phyloP scores from a whole-genome alignment of 2,888 invertebrate genomes.

The Odontothrips loti region DNA sequence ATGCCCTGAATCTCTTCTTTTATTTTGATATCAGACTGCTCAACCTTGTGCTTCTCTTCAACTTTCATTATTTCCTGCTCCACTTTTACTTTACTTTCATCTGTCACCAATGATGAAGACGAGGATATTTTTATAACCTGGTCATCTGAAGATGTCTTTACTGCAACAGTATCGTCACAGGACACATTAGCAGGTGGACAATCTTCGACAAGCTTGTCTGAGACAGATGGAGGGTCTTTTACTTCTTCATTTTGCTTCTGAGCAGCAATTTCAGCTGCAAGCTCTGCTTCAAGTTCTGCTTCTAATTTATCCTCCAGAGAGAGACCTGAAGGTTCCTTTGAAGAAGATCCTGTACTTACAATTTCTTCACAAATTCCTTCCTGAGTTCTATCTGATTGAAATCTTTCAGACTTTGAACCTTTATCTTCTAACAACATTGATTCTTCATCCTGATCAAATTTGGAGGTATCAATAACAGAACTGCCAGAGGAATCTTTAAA shows the following conservation, averaged over 20 bases:
- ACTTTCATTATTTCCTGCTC: background rate
- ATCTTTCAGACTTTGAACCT: too few species aligned
- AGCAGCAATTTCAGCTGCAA: background rate
- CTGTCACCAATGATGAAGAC: background rate
- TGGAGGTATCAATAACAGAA: too few species aligned
- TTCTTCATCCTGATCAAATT: too few species aligned
- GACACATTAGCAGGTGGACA: background rate
- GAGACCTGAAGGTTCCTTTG: background rate
- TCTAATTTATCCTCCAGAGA: constrained; percentile 2
- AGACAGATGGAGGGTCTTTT: background rate
- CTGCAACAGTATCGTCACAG: background rate
- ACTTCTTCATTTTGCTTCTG: background rate
- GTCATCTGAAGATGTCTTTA: background rate
- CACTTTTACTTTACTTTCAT: background rate
- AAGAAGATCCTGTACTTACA: too few species aligned
- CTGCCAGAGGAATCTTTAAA: too few species aligned
- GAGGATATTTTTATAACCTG: background rate
- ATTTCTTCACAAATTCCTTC: too few species aligned
- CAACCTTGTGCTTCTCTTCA: background rate
- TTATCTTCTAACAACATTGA: too few species aligned
- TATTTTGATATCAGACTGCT: background rate
- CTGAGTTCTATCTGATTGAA: too few species aligned
- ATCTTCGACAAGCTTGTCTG: background rate
- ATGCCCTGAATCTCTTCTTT: background rate
- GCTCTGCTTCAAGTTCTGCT: background rate